phyloP scores from a whole-genome alignment of 2,888 invertebrate genomes.

The Oscheius sp. region DNA sequence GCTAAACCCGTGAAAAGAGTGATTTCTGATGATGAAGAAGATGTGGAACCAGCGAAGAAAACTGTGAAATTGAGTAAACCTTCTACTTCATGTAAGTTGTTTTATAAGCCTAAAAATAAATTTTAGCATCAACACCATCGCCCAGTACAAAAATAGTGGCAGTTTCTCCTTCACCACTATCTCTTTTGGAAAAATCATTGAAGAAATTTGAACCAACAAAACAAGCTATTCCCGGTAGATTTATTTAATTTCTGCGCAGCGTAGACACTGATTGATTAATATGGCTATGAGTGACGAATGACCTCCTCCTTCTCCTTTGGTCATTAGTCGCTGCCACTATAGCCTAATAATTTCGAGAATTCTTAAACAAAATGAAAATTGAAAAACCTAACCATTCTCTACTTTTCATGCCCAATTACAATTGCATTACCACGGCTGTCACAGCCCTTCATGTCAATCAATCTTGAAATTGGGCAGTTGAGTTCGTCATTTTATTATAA shows the following conservation, averaged over 20 bases:
- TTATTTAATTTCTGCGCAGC: too few relatives aligned
- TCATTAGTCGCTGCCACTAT: not conserved
- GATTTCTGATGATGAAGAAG: not conserved
- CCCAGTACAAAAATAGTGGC: too few relatives aligned
- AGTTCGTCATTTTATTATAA: too few relatives aligned
- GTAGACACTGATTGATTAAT: slow-evolving; percentile 31
- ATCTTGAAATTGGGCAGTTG: not conserved
- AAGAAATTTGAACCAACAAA: slow-evolving; percentile 15
- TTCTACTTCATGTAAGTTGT: slow-evolving; percentile 7
- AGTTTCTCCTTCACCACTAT: not conserved
- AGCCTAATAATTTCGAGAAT: too few relatives aligned
- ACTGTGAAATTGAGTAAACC: not conserved
- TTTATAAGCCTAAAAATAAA: too few relatives aligned
- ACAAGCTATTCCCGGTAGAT: too few relatives aligned
- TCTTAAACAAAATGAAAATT: not conserved
- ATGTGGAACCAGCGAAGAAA: not conserved
- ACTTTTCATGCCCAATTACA: not conserved
- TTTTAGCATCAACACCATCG: too few relatives aligned
- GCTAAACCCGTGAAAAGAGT: slow-evolving; percentile 2
- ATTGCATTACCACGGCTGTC: slow-evolving; percentile 25
- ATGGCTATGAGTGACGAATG: slow-evolving; percentile 26
- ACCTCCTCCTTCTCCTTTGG: not conserved
- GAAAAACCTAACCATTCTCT: not conserved
- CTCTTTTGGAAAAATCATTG: slow-evolving; percentile 17
- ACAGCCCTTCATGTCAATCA: slow-evolving; percentile 9